phyloP scores from a whole-genome alignment of 2,113 vertebrate genomes.

The Misgurnus mizolepis region DNA sequence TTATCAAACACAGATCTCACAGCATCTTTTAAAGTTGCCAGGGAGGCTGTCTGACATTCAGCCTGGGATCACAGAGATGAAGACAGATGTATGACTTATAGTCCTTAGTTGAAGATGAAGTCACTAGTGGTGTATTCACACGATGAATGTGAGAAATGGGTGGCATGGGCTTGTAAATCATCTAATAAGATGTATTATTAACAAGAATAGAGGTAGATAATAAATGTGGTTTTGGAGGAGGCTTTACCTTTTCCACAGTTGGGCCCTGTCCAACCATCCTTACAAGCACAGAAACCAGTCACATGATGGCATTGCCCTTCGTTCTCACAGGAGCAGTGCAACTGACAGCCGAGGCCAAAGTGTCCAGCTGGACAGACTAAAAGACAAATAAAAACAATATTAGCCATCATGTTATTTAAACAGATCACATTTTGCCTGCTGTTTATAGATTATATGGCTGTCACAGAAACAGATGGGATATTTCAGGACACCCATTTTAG shows the following conservation, averaged over 20 bases:
- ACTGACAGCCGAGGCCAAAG: slow-evolving; percentile 75
- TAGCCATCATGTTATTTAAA: neutral
- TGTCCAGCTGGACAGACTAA: slow-evolving; percentile 75
- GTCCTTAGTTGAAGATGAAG: neutral
- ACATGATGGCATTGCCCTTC: slow-evolving; percentile 71
- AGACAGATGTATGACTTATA: neutral
- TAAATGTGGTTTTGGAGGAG: too few species aligned
- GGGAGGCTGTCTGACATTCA: neutral
- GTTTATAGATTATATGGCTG: neutral
- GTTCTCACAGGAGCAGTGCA: slow-evolving; percentile 75
- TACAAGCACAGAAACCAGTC: slow-evolving; percentile 75
- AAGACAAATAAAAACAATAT: neutral
- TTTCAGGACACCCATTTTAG: neutral
- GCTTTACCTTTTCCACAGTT: slow-evolving; percentile 74
- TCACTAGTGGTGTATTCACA: neutral
- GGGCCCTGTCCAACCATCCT: slow-evolving; percentile 74
- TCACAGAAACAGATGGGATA: neutral
- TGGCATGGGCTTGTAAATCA: neutral
- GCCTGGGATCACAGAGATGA: neutral
- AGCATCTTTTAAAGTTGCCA: neutral
- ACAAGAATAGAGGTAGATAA: too few species aligned
- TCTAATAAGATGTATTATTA: too few species aligned
- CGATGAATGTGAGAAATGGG: neutral
- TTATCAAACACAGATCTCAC: neutral
- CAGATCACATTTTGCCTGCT: neutral